These are phyloP conservation scores for Seriola aureovittata DNA, from an alignment of 2,113 vertebrate species.

Conservation along the genomic window DNA sequence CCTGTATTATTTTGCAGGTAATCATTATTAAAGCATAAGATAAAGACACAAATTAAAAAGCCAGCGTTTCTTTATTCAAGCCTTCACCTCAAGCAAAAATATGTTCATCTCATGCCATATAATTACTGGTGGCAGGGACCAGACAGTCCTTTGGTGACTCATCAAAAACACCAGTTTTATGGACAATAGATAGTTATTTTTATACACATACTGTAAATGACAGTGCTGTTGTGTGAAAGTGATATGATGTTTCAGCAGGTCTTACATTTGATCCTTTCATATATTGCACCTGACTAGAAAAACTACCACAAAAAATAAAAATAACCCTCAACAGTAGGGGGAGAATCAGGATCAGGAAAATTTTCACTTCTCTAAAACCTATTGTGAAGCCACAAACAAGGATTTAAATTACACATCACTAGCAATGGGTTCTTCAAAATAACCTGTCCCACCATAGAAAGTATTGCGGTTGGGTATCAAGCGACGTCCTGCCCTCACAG, in stretches of 20 bases:
- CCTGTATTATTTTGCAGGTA: no score
- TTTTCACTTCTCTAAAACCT: not conserved
- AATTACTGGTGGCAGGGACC: no score
- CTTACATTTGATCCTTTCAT: not conserved
- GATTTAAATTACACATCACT: constrained; percentile 64
- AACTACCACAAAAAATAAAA: not conserved
- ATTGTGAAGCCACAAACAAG: not conserved
- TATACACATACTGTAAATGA: not conserved
- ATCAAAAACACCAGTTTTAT: no score
- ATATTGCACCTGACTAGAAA: not conserved
- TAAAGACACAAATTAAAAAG: no score
- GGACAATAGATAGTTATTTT: no score
- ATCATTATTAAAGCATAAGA: no score
- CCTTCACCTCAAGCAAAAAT: no score
- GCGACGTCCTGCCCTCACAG: not conserved
- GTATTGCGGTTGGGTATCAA: constrained; percentile 28
- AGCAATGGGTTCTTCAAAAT: not conserved
- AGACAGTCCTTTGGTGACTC: no score
- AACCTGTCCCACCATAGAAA: constrained; percentile 53
- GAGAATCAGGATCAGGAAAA: not conserved
- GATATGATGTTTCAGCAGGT: not conserved
- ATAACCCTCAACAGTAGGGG: not conserved
- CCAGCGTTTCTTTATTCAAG: no score
- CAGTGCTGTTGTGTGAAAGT: not conserved
- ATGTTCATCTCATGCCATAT: no score